Evolutionary conservation across 1,140 invertebrate species (phyloP).

Genomic region (Meloidogyne chitwoodi): DNA sequence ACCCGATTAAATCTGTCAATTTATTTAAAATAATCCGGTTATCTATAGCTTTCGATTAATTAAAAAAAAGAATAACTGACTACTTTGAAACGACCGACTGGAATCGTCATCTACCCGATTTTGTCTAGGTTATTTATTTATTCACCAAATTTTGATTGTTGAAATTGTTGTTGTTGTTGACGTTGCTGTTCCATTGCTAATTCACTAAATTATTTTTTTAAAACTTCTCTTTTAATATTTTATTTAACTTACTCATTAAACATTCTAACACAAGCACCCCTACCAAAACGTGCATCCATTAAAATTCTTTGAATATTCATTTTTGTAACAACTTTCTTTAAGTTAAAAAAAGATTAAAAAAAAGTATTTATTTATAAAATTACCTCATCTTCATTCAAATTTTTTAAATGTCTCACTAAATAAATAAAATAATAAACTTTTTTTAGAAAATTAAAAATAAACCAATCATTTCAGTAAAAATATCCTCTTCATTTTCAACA

Average conservation of each 20-base stretch:
- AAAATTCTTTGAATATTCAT: conserved; percentile 43
- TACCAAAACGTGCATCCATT: conserved; percentile 39
- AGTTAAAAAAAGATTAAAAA: not conserved
- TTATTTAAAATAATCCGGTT: too few relatives aligned
- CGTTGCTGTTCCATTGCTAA: conserved; percentile 9
- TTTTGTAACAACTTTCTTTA: conserved; percentile 45
- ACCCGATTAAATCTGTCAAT: too few relatives aligned
- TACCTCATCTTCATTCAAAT: conserved; percentile 42
- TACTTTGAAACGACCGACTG: too few relatives aligned
- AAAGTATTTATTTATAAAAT: not conserved
- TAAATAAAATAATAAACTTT: not conserved
- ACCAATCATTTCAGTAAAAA: not conserved
- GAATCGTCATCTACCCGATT: too few relatives aligned
- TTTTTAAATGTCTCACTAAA: conserved; percentile 30
- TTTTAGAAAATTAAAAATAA: not conserved
- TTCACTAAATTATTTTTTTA: too few relatives aligned
- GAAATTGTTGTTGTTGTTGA: conserved; percentile 5
- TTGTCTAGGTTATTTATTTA: too few relatives aligned
- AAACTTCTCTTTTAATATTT: too few relatives aligned
- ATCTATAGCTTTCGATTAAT: too few relatives aligned
- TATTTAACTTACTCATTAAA: conserved; percentile 21
- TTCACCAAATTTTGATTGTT: conserved; percentile 7
- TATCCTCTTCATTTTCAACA: not conserved
- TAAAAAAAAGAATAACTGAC: too few relatives aligned
- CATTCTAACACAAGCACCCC: conserved; percentile 34